Evolutionary conservation across 2,888 invertebrate species (phyloP), one percentile per base, ranked within the genome.

Genomic region (Phaonia tiefii): DNA sequence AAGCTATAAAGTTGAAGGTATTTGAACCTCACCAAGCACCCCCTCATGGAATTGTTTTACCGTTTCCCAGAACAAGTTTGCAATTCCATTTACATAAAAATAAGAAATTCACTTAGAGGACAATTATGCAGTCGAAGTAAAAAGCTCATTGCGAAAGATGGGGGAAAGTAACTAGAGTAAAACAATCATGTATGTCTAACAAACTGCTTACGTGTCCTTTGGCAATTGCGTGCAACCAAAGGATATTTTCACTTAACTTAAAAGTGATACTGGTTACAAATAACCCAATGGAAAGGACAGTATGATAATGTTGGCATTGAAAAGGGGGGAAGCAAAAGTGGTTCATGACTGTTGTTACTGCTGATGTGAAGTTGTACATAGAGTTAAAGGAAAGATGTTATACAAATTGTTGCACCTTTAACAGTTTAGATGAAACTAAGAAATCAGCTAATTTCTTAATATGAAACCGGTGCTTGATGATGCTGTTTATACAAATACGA

Each of bases 211-310:
- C 74, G 25, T 76, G 79, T 58, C 84, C 79, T 58, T 63, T 26
- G 80, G 60, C 77, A 76, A 74, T 82, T 81, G 83, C 83, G 82
- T 83, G 83, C 70, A 75, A 63, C 13, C 25, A 73, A 51, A 58
- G 71, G 60, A 80, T 86, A 87, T 86, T 84, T 71, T 69, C 60
- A 74, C 56, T 75, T 49, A 70, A 74, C 17, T 31, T 54, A 54
- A 73, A 46, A 39, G 63, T 46, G 31, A 31, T 31, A 31, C 20
- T 42, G 25, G 44, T 15, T n/a, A 10, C 7, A 60, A 66, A 44
- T 11, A 51, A 42, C 39, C 20, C 37, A 63, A 42, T 63, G 63
- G 63, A 63, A 8, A 63, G n/a, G n/a, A n/a, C n/a, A n/a, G n/a
- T n/a, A n/a, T n/a, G n/a, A n/a, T n/a, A n/a, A n/a, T n/a, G n/a